phyloP scores from a whole-genome alignment of 2,888 invertebrate genomes.

The Diaperis boleti region DNA sequence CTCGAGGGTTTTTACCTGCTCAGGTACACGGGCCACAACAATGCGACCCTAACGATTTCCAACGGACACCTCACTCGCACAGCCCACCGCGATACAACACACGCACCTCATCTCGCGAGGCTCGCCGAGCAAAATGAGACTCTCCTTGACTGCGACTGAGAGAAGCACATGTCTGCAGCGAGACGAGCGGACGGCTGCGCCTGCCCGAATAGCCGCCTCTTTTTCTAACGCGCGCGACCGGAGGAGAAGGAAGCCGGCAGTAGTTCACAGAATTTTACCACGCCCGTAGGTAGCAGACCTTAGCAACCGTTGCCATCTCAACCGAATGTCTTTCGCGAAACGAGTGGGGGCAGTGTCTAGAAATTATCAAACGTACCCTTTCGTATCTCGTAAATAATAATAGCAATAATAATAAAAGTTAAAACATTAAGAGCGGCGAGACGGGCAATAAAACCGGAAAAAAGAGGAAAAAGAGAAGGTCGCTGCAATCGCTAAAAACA shows the following conservation, averaged over 20 bases:
- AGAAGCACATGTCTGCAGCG: conserved; percentile 42
- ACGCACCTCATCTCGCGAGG: conserved; percentile 24
- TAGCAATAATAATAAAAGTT: conserved; percentile 20
- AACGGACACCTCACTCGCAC: conserved; percentile 21
- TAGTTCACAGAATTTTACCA: conserved; percentile 41
- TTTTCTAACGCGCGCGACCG: conserved; percentile 34
- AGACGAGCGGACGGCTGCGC: conserved; percentile 10
- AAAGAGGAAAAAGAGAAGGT: not conserved
- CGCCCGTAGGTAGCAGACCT: conserved; percentile 55
- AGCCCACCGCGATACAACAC: not conserved
- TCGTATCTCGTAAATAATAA: conserved; percentile 26
- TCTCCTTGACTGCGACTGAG: conserved; percentile 37
- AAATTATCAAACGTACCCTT: conserved; percentile 36
- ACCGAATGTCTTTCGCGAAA: conserved; percentile 50
- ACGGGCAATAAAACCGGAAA: conserved; percentile 10
- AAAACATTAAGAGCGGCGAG: conserved; percentile 1
- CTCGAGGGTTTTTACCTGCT: conserved; percentile 50
- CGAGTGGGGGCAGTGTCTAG: conserved; percentile 36
- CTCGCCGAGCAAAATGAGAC: conserved; percentile 36
- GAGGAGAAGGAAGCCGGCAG: conserved; percentile 41
- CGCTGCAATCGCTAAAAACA: too few relatives aligned
- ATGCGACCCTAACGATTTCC: conserved; percentile 48
- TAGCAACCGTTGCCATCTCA: conserved; percentile 61
- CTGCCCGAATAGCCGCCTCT: conserved; percentile 10
- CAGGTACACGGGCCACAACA: conserved; percentile 47